phyloP scores from a whole-genome alignment of 2,888 invertebrate genomes.

The Lamellibrachia satsuma region DNA sequence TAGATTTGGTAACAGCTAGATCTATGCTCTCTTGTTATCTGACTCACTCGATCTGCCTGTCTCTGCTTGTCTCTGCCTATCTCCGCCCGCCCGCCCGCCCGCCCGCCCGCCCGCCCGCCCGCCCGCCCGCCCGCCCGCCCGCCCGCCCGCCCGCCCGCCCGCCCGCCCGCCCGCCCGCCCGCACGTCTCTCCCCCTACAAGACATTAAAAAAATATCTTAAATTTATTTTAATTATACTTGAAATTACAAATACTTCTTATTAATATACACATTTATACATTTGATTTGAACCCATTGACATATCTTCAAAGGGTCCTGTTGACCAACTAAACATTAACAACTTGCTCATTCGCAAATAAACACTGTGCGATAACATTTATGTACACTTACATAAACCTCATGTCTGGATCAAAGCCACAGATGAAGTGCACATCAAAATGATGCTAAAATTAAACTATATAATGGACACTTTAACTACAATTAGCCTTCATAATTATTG shows the following conservation, averaged over 20 bases:
- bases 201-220: neutral
- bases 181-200: too few species aligned
- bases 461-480: neutral
- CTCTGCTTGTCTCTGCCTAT: too few species aligned
- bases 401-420: neutral
- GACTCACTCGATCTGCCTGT: too few species aligned
- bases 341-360: neutral
- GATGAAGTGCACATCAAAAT: neutral
- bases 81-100: too few species aligned
- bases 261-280: neutral
- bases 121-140: too few species aligned
- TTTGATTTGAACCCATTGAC: neutral
- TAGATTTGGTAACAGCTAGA: too few species aligned
- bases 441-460: neutral
- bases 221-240: neutral
- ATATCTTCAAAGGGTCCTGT: neutral
- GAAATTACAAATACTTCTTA: neutral
- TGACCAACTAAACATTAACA: neutral
- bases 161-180: too few species aligned
- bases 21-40: too few species aligned
- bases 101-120: too few species aligned
- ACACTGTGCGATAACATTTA: neutral
- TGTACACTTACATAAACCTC: neutral
- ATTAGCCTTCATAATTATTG: neutral
- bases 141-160: too few species aligned